Evolutionary conservation across 1,140 invertebrate genomes (phyloP).

Genomic region (Dendroctonus valens): DNA sequence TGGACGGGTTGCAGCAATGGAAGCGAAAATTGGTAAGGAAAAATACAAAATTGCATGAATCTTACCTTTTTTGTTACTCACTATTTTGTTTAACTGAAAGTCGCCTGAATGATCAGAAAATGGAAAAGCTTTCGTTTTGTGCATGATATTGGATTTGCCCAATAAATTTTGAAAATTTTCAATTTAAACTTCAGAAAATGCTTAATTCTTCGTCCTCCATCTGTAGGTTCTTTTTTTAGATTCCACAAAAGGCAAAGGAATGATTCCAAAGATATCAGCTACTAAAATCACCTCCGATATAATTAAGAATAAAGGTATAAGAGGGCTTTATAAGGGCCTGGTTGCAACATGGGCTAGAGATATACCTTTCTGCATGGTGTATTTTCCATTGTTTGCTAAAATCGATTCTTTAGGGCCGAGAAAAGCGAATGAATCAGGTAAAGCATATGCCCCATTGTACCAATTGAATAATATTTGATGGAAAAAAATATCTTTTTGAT

Average conservation of each 20-base stretch:
- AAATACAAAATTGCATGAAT: too few species aligned
- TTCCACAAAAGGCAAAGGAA: slow-evolving; percentile 52
- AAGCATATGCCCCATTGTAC: too few species aligned
- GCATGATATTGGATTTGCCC: too few species aligned
- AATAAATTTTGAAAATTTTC: too few species aligned
- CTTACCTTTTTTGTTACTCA: too few species aligned
- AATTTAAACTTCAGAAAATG: background rate
- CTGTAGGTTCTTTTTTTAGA: slow-evolving; percentile 41
- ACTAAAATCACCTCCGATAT: slow-evolving; percentile 76
- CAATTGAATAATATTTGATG: too few species aligned
- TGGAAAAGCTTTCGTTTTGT: too few species aligned
- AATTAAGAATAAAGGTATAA: slow-evolving; percentile 80
- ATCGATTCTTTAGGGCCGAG: slow-evolving; percentile 86
- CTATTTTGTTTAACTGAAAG: background rate
- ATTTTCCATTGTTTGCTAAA: slow-evolving; percentile 97
- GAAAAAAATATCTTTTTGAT: too few species aligned
- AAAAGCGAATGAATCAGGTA: slow-evolving; percentile 63
- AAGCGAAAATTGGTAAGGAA: slow-evolving; percentile 39
- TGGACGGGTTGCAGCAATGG: slow-evolving; percentile 77
- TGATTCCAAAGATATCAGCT: slow-evolving; percentile 72
- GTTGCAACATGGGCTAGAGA: slow-evolving; percentile 89
- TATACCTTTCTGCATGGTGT: slow-evolving; percentile 95
- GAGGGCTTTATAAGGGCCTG: slow-evolving; percentile 92
- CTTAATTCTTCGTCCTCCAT: background rate
- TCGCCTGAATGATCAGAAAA: background rate